phyloP scores from a whole-genome alignment of 2,888 invertebrate genomes.

The Amblyteles armatorius region DNA sequence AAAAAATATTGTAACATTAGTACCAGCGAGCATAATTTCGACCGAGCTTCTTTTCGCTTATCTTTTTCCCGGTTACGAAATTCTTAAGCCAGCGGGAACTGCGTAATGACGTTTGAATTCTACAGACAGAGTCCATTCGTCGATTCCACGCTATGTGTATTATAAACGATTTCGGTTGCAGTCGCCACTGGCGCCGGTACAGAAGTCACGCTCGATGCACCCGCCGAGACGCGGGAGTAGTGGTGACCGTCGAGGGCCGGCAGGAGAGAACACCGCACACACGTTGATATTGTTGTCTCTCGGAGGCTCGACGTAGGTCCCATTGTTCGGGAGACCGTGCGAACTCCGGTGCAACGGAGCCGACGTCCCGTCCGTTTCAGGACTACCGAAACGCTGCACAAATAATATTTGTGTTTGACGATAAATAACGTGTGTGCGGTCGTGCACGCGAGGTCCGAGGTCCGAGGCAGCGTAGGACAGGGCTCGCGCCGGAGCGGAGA shows the following conservation, averaged over 20 bases:
- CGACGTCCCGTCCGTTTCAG: conserved; percentile 50
- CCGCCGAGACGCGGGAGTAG: conserved; percentile 51
- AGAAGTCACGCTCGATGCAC: conserved; percentile 75
- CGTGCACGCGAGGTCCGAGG: conserved; percentile 3
- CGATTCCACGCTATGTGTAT: conserved; percentile 42
- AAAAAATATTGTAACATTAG: too few relatives aligned
- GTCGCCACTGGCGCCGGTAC: conserved; percentile 68
- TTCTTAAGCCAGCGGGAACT: neutral
- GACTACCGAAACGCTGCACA: conserved; percentile 60
- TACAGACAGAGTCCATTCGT: neutral
- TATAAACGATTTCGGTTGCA: conserved; percentile 59
- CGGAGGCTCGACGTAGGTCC: conserved; percentile 67
- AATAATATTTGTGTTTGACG: conserved; percentile 76
- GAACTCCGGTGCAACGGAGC: conserved; percentile 70
- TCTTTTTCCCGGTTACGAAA: neutral
- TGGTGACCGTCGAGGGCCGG: conserved; percentile 28
- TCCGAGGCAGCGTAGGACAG: neutral
- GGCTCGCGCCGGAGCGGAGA: neutral
- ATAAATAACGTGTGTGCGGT: conserved; percentile 70
- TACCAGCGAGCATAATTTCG: too few relatives aligned
- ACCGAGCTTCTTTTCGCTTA: neutral
- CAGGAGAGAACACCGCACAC: conserved; percentile 44
- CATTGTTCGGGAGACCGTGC: conserved; percentile 77
- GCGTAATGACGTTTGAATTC: neutral
- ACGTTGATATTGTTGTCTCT: conserved; percentile 69